Evolutionary conservation across 1,140 invertebrate genomes (phyloP), one percentile per base, ranked within the genome.

Genomic region (Bombus confusus): DNA sequence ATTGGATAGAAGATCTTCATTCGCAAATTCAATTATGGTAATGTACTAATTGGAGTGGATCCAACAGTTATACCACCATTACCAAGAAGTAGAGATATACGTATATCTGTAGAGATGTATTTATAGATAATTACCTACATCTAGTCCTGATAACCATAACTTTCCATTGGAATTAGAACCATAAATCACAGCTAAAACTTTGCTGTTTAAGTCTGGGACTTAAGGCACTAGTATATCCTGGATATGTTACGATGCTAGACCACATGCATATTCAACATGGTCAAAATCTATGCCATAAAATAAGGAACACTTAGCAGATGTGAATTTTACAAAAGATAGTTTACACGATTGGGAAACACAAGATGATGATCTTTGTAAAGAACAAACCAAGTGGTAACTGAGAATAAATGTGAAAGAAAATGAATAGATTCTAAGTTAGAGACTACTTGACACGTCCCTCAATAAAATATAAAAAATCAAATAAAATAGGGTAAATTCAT

Each of bases 241-340:
- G 96, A 22, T 97, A 96, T 93, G 95, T 9, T 94, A 96, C 76
- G 96, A 97, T 71, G 96, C 96, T 2, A 96, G 98, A 59, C 91
- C 98, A 34, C 95, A 95, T 85, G 97, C 97, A 5, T 99, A 97
- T 93, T 94, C 95, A 71, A 95, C 96, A 39, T 98, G 98, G 98
- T 97, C 98, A 2, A 96, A 96, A 41, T 95, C 96, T 62, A 96
- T 98, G 93, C 96, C 96, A 80, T 97, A 98, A 92, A 97, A 96
- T 83, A 97, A 98, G 18, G 96, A 97, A 73, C 96, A 97, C 73
- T 94, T 99, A 37, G 97, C 97, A 66, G 97, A 97, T 87, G 98
- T 98, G 83, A 98, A 98, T 99, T 97, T 93, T 99, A 98, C 90
- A 97, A 97, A 97, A 77, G 97, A 98, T 31, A 98, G 98, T 3